A percentile compares a stretch with the other conserved stretches of the same genome.
These are phyloP conservation scores for Xylophagus ater DNA, from an alignment of 2,888 invertebrate genomes.

Conservation along the genomic window DNA sequence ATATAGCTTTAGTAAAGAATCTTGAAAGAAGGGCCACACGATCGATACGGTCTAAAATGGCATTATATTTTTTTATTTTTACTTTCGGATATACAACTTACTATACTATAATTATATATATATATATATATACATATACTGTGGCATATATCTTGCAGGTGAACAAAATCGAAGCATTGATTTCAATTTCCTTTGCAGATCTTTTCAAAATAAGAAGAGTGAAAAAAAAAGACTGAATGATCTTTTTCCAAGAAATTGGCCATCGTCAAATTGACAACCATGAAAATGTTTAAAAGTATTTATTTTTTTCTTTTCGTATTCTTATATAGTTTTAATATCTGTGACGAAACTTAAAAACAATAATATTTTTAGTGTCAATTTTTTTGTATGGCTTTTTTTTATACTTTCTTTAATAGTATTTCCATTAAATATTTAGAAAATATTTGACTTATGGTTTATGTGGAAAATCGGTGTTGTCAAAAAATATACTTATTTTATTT, in stretches of 20 bases:
- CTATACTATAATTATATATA: slow-evolving; percentile 3
- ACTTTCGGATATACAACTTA: slow-evolving; percentile 8
- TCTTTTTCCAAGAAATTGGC: slow-evolving; percentile 4
- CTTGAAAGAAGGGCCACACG: slow-evolving; percentile 8
- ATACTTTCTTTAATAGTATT: too few species aligned
- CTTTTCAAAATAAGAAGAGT: slow-evolving; percentile 2
- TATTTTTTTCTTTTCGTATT: too few species aligned
- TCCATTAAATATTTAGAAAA: too few species aligned
- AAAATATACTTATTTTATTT: too few species aligned
- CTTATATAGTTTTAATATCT: too few species aligned
- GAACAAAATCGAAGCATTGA: neutral
- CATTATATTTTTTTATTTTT: slow-evolving; percentile 5
- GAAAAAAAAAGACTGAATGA: neutral
- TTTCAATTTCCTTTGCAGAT: neutral
- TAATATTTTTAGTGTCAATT: too few species aligned
- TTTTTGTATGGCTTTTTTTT: too few species aligned
- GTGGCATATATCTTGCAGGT: neutral
- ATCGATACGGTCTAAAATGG: slow-evolving; percentile 7
- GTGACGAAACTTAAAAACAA: slow-evolving; percentile 13
- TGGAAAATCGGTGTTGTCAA: too few species aligned
- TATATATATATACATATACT: neutral
- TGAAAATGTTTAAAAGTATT: slow-evolving; percentile 14
- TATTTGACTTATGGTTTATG: too few species aligned
- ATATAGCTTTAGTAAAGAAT: neutral
- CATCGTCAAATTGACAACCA: slow-evolving; percentile 11